These are phyloP conservation scores for Tipula lateralis DNA, from an alignment of 2,888 invertebrate species.

Conservation along the genomic window DNA sequence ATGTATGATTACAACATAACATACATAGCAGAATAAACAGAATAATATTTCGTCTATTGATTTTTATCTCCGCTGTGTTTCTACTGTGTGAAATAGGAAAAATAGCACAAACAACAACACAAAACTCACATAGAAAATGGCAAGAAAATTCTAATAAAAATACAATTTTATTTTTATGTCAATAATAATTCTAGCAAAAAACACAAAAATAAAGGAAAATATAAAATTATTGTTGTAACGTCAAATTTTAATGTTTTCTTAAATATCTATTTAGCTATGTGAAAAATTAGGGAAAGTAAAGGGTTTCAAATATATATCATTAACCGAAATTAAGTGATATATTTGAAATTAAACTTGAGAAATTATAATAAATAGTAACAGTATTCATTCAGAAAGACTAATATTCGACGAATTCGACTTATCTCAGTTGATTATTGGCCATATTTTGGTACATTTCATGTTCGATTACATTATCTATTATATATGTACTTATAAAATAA, in stretches of 20 bases:
- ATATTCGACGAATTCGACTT: too few species aligned
- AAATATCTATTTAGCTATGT: too few species aligned
- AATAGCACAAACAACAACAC: not conserved
- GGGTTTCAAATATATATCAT: too few species aligned
- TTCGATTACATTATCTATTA: too few species aligned
- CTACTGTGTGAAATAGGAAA: not conserved
- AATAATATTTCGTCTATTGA: not conserved
- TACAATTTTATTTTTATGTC: not conserved
- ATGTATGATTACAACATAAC: not conserved
- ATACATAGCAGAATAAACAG: not conserved
- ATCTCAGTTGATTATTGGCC: too few species aligned
- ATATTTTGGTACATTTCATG: too few species aligned
- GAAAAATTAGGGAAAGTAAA: too few species aligned
- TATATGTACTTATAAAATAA: too few species aligned
- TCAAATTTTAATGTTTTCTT: not conserved
- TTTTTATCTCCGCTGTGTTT: not conserved
- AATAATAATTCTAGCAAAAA: not conserved
- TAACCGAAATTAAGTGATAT: too few species aligned
- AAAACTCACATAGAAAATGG: not conserved
- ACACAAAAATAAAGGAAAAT: not conserved
- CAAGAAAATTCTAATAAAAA: not conserved
- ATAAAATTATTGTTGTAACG: not conserved
- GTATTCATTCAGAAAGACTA: too few species aligned
- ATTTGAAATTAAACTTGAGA: too few species aligned
- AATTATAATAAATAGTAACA: too few species aligned